phyloP scores from a whole-genome alignment of 1,140 invertebrate genomes.

The Zelostemma sp. region DNA sequence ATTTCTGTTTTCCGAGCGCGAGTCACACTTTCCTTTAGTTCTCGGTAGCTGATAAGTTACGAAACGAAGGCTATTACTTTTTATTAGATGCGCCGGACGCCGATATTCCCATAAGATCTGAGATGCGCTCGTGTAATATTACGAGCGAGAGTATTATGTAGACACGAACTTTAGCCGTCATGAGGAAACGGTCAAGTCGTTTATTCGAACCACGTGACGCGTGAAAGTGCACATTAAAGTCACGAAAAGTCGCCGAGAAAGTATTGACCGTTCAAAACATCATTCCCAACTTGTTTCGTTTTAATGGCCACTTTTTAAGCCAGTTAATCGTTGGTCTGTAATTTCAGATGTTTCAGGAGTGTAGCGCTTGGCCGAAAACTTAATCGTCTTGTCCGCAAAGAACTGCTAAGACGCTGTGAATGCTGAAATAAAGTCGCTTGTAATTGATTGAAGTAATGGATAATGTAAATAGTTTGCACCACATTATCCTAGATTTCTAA shows the following conservation, averaged over 20 bases:
- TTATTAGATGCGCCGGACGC: slow-evolving; percentile 18
- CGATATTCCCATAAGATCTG: slow-evolving; percentile 22
- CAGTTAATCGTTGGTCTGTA: too few species aligned
- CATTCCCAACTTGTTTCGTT: too few species aligned
- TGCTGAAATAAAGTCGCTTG: slow-evolving; percentile 71
- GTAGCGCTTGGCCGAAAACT: slow-evolving; percentile 61
- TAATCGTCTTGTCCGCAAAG: slow-evolving; percentile 72
- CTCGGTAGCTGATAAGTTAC: slow-evolving; percentile 5
- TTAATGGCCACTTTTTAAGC: too few species aligned
- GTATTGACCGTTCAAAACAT: slow-evolving; percentile 2
- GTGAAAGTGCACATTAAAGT: slow-evolving; percentile 22
- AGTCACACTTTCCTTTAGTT: slow-evolving; percentile 9
- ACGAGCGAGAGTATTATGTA: slow-evolving; percentile 21
- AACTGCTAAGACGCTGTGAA: slow-evolving; percentile 72
- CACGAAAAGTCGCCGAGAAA: too few species aligned
- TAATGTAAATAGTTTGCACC: not conserved
- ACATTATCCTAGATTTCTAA: too few species aligned
- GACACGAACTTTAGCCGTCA: slow-evolving; percentile 28
- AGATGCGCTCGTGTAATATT: slow-evolving; percentile 13
- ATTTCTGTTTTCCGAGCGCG: not conserved
- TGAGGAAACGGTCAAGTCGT: slow-evolving; percentile 26
- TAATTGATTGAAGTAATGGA: not conserved
- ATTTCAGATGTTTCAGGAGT: slow-evolving; percentile 70
- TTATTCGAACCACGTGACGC: slow-evolving; percentile 19
- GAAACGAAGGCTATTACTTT: slow-evolving; percentile 21